Evolutionary conservation across 30 jellyfish, hydroid and myxozoan species (phyloP), one percentile per base, ranked within the genome.

Genomic region (Aurelia aurita): DNA sequence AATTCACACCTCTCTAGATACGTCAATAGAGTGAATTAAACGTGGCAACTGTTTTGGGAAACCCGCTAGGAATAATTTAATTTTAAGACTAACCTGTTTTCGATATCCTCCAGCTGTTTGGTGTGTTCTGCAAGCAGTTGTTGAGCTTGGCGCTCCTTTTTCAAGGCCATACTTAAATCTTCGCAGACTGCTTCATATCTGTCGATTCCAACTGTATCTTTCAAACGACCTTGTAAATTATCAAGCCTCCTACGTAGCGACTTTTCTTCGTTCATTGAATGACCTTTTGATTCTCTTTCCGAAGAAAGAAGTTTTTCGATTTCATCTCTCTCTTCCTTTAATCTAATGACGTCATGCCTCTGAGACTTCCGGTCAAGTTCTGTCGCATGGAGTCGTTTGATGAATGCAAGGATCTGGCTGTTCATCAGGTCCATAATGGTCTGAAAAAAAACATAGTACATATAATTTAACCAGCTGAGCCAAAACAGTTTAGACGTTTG

Each of bases 341-440:
- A 45, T 62, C 89, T 59, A 20, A 59, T 51, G 0, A 68, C 16
- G 45, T 82, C 88, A 13, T 54, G 81, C 53, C 89, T 49, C 59
- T 83, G 46, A 3, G 77, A 46, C 51, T 72, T 77, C 34, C 93
- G 54, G 15, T 77, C 96, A 43, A 83, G 61, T 77, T 90, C 96
- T 5, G 96, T 74, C 28, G 89, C 90, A 62, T 90, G 97, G 45
- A 90, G 90, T 14, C 97, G 85, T 45, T 90, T 66, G 25, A 94
- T 84, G 64, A 83, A 90, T 19, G 79, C 82, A 23, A 90, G 85
- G 45, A 90, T 47, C 54, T 67, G 80, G 11, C 54, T 35, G 47
- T 68, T 79, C 87, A 89, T 65, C 16, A 60, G 34, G 19, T 81
- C 58, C 51, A 77, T 64, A n/a, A 77, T 69, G 11, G 29, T n/a